These are phyloP conservation scores for Collichthys lucidus DNA, from an alignment of 2,113 vertebrate genomes.

Conservation along the genomic window DNA sequence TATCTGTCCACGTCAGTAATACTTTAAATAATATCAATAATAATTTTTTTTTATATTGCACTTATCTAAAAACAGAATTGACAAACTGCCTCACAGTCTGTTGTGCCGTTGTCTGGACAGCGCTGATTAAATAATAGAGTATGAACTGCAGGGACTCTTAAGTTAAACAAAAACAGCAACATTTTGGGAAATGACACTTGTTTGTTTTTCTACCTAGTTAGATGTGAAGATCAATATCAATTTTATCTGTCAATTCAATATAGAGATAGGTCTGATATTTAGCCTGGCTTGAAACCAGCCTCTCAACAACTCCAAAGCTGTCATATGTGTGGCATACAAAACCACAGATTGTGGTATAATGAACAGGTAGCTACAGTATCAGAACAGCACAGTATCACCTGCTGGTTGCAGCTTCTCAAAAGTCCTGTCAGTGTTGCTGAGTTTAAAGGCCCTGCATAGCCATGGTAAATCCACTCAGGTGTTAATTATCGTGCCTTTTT, in stretches of 20 bases:
- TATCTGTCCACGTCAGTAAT: constrained; percentile 16
- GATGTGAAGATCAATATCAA: neutral
- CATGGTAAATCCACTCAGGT: constrained; percentile 1
- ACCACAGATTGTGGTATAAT: neutral
- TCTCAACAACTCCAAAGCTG: neutral
- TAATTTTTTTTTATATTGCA: constrained; percentile 16
- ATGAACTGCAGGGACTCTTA: constrained; percentile 1
- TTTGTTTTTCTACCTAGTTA: constrained; percentile 4
- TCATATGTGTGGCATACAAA: neutral
- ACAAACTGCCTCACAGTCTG: constrained; percentile 18
- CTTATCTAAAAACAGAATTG: constrained; percentile 27
- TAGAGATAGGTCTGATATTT: neutral
- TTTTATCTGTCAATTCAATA: neutral
- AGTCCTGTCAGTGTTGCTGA: neutral
- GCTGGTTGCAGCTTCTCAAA: neutral
- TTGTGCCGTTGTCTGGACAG: constrained; percentile 11
- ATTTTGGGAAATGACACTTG: constrained; percentile 6
- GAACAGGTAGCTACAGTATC: neutral
- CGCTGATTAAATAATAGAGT: constrained; percentile 13
- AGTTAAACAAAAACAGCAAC: neutral
- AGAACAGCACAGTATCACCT: neutral
- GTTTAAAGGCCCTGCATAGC: neutral
- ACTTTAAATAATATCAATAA: constrained; percentile 24
- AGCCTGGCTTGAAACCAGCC: neutral
- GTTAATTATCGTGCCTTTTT: constrained; percentile 33